Evolutionary conservation across 2,113 vertebrate genomes (phyloP).

Genomic region (Gulo gulo): DNA sequence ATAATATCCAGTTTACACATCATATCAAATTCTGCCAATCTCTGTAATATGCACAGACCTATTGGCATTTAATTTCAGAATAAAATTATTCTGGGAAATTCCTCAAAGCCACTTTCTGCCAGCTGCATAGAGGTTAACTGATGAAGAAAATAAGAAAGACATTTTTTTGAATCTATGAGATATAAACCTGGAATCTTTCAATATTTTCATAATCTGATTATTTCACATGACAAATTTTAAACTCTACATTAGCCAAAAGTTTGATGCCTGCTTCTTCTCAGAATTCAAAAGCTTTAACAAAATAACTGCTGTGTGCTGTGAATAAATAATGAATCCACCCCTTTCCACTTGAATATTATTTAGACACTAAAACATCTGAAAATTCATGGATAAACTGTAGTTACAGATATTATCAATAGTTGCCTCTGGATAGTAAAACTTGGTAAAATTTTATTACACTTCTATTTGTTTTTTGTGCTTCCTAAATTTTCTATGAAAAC

Average conservation of each 20-base stretch:
- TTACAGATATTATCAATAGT: neutral
- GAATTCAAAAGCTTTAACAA: conserved; percentile 41
- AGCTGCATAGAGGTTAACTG: neutral
- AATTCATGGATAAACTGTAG: neutral
- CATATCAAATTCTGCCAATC: neutral
- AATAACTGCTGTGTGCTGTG: neutral
- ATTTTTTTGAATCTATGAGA: neutral
- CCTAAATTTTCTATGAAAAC: neutral
- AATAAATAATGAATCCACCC: neutral
- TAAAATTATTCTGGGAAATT: conserved; percentile 32
- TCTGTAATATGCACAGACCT: neutral
- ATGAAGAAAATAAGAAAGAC: conserved; percentile 31
- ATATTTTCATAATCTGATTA: conserved; percentile 57
- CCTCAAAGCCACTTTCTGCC: conserved; percentile 30
- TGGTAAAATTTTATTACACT: neutral
- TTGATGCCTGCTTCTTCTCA: conserved; percentile 6
- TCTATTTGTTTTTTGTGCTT: neutral
- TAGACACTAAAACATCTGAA: neutral
- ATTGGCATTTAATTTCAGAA: neutral
- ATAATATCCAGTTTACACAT: neutral
- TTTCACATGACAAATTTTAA: conserved; percentile 27
- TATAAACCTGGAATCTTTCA: conserved; percentile 43
- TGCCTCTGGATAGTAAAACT: neutral
- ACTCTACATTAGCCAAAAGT: neutral
- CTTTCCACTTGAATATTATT: neutral